Conservation (phyloP, 2,113 vertebrate genomes). For the Protobothrops mucrosquamatus region DNA sequence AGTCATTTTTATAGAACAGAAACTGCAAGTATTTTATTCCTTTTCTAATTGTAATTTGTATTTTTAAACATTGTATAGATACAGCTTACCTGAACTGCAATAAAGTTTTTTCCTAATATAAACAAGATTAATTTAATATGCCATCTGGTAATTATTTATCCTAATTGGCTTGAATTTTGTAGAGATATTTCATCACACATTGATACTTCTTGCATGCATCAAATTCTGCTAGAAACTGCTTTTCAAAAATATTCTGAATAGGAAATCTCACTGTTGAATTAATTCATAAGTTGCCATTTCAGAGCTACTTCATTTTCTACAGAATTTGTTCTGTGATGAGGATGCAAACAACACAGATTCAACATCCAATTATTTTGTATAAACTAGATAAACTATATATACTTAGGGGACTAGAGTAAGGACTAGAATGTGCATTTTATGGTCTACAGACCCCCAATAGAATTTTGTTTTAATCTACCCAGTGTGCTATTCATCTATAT, state of each 20-base stretch:
- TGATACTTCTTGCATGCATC: background rate
- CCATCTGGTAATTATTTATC: conserved; percentile 35
- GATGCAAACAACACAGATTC: background rate
- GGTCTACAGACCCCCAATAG: conserved; percentile 45
- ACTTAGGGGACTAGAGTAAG: background rate
- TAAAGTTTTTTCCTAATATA: conserved; percentile 60
- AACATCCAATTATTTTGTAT: background rate
- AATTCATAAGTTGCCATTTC: background rate
- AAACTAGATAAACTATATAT: background rate
- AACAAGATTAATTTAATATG: conserved; percentile 53
- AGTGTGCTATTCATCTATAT: background rate
- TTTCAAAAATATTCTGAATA: background rate
- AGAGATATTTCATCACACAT: background rate
- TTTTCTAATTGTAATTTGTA: conserved; percentile 53
- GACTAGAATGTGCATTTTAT: background rate
- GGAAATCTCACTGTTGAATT: background rate
- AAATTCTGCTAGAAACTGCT: background rate
- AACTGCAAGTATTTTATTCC: conserved; percentile 56
- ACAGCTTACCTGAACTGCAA: conserved; percentile 59
- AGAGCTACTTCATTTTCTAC: background rate
- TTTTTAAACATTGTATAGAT: conserved; percentile 52
- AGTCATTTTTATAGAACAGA: conserved; percentile 41
- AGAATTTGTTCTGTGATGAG: background rate
- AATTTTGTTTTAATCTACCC: conserved; percentile 53
- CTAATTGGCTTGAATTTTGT: background rate